Evolutionary conservation across 2,888 invertebrate genomes (phyloP).

Genomic region (Rotaria sp.): DNA sequence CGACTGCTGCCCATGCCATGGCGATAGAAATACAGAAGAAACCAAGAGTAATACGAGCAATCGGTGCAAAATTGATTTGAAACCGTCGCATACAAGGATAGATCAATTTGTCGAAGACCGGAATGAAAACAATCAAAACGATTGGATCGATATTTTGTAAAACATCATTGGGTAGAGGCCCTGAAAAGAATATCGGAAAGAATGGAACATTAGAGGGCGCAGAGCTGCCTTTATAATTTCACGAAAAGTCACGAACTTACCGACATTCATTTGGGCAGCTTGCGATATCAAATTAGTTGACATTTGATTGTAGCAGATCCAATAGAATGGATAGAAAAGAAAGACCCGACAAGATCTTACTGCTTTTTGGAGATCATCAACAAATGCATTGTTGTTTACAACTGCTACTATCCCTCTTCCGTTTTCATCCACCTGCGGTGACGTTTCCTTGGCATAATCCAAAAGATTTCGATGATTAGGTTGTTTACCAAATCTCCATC

Average conservation of each 20-base stretch:
- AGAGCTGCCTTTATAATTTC: no score
- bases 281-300: background rate
- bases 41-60: slow-evolving; percentile 42
- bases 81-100: slow-evolving; percentile 44
- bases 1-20: slow-evolving; percentile 43
- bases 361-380: background rate
- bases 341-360: background rate
- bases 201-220: no score
- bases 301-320: background rate
- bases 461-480: background rate
- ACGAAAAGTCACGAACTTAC: background rate
- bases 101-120: slow-evolving; percentile 44
- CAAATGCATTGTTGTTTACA: background rate
- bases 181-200: no score
- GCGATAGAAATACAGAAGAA: slow-evolving; percentile 43
- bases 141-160: slow-evolving; percentile 61
- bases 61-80: background rate
- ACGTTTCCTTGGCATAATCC: background rate
- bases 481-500: background rate
- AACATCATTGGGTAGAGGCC: background rate
- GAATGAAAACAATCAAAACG: slow-evolving; percentile 44
- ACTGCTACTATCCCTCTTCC: background rate
- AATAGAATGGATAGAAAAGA: background rate
- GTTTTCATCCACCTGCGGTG: background rate
- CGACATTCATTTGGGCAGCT: no score